A percentile compares a stretch with the other conserved stretches of the same genome.
These are phyloP conservation scores for Plodia interpunctella DNA, from an alignment of 1,140 invertebrate genomes.

Conservation along the genomic window DNA sequence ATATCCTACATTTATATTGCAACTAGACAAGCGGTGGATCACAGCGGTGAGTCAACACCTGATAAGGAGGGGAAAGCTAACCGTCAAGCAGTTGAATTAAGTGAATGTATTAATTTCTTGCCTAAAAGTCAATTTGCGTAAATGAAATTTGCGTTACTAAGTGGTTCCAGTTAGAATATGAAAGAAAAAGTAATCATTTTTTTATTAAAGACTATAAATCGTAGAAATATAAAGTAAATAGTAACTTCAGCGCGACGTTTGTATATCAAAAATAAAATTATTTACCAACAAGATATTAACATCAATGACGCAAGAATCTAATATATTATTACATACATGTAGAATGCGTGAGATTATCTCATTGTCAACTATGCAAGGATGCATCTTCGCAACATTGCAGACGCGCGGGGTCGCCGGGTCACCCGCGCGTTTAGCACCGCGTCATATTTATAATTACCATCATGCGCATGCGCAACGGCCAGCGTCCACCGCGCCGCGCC, in stretches of 20 bases:
- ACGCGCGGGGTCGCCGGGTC: slow-evolving; percentile 46
- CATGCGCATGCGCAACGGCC: slow-evolving; percentile 33
- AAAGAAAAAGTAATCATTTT: too few relatives aligned
- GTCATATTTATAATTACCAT: slow-evolving; percentile 71
- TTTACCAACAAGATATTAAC: too few relatives aligned
- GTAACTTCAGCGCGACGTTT: too few relatives aligned
- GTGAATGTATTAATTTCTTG: not conserved
- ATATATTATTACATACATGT: not conserved
- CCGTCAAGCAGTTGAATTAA: not conserved
- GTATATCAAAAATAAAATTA: too few relatives aligned
- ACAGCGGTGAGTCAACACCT: not conserved
- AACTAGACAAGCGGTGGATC: not conserved
- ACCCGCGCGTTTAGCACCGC: slow-evolving; percentile 68
- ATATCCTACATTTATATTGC: slow-evolving; percentile 4
- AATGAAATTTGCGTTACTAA: not conserved
- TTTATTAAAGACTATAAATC: too few relatives aligned
- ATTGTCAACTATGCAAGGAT: slow-evolving; percentile 4
- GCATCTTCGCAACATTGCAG: not conserved
- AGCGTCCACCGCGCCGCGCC: slow-evolving; percentile 42
- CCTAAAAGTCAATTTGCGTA: not conserved
- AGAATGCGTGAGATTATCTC: slow-evolving; percentile 5
- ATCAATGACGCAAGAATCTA: not conserved
- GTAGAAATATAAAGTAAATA: too few relatives aligned
- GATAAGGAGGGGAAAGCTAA: not conserved
- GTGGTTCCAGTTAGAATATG: too few relatives aligned